Evolutionary conservation across 2,888 invertebrate genomes (phyloP).

Genomic region (Leptinotarsa tumamoca): DNA sequence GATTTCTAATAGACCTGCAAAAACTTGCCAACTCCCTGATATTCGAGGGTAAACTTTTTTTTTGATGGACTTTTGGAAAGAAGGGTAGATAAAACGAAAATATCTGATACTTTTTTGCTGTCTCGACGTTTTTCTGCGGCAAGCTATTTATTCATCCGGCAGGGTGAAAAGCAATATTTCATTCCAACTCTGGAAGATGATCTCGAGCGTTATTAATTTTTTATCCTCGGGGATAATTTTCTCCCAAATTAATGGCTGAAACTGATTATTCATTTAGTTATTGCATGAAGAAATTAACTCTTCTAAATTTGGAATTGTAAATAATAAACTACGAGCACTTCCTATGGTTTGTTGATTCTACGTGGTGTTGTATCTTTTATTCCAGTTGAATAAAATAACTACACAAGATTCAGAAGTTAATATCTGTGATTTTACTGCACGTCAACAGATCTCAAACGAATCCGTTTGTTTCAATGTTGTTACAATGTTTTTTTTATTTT

Average conservation of each 20-base stretch:
- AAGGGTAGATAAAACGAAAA: conserved; percentile 31
- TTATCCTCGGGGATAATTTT: conserved; percentile 5
- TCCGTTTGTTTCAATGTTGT: no score
- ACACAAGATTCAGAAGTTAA: no score
- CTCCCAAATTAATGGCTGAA: neutral
- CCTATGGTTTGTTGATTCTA: no score
- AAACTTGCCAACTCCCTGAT: conserved; percentile 23
- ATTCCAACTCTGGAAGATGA: conserved; percentile 26
- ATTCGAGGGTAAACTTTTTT: conserved; percentile 24
- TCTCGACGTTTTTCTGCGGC: conserved; percentile 16
- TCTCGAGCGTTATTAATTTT: conserved; percentile 31
- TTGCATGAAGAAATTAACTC: neutral
- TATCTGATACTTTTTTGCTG: conserved; percentile 27
- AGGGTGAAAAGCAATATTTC: conserved; percentile 26
- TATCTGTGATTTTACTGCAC: no score
- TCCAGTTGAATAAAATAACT: no score
- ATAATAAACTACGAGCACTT: no score
- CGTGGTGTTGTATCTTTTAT: no score
- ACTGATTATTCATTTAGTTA: neutral
- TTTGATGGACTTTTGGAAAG: conserved; percentile 29
- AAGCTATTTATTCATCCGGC: conserved; percentile 28
- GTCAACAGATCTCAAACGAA: no score
- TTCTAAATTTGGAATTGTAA: no score
- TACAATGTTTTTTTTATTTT: no score
- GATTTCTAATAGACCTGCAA: conserved; percentile 15